Evolutionary conservation across 1,140 invertebrate genomes (phyloP), one percentile per base, ranked within the genome.

Genomic region (Pogonus chalceus): DNA sequence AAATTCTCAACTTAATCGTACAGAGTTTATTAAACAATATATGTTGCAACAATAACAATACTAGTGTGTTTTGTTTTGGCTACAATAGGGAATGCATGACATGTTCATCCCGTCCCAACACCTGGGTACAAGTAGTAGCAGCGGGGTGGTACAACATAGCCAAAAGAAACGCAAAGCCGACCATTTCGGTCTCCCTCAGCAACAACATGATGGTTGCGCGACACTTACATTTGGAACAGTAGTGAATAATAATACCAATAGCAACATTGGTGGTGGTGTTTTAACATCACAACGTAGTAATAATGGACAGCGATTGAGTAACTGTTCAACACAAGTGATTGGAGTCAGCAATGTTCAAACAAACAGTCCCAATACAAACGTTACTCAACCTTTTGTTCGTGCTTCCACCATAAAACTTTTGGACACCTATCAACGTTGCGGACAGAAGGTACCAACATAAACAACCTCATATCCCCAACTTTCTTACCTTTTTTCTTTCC

Each of bases 361-460:
- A 74, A 74, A 69, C 72, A 72, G 70, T 68, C 67, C 66, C 71
- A 76, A 72, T 70, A 72, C 75, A 54, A 74, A 72, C 61, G 73
- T 67, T 65, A 73, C 76, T 64, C 79, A 82, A 64, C 80, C 78
- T 63, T 77, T 80, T 68, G 79, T 84, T 61, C 76, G 81, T 62
- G 79, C 82, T 59, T 84, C 81, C 53, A 82, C 82, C 58, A 84
- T 84, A 67, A 85, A 85, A 73, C 73, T 84, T 59, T 69, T 85
- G 76, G 83, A 85, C 65, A 79, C 79, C 57, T 83, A 84, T 66
- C 80, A 83, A 61, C 79, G 81, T 65, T 81, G 79, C 68, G 79
- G 81, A 66, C 79, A 82, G 67, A 80, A 83, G 77, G 80, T 82
- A 74, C n/a, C n/a, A 58, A 53, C 55, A 37, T 46, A 20, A 35